Percentiles rank a stretch among this genome's conserved stretches.
Conservation (phyloP, 2,797 vertebrate species). For the Synaphobranchus kaupii region DNA sequence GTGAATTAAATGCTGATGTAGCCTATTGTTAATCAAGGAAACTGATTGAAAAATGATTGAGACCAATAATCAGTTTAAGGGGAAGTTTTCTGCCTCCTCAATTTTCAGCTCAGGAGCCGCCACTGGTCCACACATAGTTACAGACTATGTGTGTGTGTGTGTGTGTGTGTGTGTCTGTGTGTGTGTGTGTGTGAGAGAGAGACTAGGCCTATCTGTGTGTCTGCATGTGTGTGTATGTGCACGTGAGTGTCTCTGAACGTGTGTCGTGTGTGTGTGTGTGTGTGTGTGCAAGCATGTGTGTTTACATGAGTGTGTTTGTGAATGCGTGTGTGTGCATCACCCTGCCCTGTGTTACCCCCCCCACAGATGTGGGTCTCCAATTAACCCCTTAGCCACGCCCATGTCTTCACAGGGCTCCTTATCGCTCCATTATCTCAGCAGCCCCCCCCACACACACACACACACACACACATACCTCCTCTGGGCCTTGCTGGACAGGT, state of each 20-base stretch:
- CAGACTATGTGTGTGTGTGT: too few relatives aligned
- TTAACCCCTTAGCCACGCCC: conserved; percentile 65
- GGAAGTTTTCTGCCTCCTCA: too few relatives aligned
- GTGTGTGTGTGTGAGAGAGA: too few relatives aligned
- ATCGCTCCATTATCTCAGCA: conserved; percentile 61
- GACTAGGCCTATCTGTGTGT: too few relatives aligned
- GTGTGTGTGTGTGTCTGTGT: too few relatives aligned
- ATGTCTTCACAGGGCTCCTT: conserved; percentile 61
- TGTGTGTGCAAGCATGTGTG: neutral
- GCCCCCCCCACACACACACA: conserved; percentile 17
- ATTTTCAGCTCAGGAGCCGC: too few relatives aligned
- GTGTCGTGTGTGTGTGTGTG: neutral
- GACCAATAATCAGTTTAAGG: too few relatives aligned
- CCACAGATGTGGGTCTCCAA: conserved; percentile 68
- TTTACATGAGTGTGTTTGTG: neutral
- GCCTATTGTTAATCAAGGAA: too few relatives aligned
- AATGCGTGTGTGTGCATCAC: neutral
- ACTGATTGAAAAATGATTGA: too few relatives aligned
- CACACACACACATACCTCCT: neutral
- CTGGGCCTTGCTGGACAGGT: conserved; percentile 32
- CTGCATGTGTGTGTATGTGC: neutral
- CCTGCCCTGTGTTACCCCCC: conserved; percentile 45
- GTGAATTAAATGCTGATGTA: too few relatives aligned
- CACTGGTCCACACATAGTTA: too few relatives aligned
- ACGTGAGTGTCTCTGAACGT: neutral